These are phyloP conservation scores for Noctua janthina DNA, from an alignment of 2,888 invertebrate genomes.

Conservation along the genomic window DNA sequence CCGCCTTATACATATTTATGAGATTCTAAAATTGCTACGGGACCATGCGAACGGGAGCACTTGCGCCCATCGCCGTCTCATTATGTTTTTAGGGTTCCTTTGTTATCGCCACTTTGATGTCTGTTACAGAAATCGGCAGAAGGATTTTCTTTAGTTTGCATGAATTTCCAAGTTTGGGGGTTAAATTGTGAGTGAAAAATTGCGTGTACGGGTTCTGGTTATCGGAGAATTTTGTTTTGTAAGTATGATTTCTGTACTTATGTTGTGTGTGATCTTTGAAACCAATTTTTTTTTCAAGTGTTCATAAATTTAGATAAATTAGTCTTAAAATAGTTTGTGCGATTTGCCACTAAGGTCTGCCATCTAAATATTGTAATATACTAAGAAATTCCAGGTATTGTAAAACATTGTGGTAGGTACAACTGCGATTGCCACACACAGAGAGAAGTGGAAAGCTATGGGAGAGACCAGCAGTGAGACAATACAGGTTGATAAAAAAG, in stretches of 20 bases:
- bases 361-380: background rate
- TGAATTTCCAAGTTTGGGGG: conserved; percentile 74
- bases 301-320: background rate
- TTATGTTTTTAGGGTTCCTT: conserved; percentile 89
- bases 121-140: conserved; percentile 80
- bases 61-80: conserved; percentile 86
- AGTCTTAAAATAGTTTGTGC: background rate
- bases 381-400: background rate
- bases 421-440: background rate
- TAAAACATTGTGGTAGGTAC: background rate
- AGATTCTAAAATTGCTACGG: conserved; percentile 88
- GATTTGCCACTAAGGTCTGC: background rate
- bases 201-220: conserved; percentile 26
- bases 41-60: conserved; percentile 89
- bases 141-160: conserved; percentile 81
- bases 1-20: conserved; percentile 90
- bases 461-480: background rate
- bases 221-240: conserved; percentile 11
- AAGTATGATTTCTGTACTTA: background rate
- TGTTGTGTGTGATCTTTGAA: background rate
- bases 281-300: background rate
- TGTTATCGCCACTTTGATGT: conserved; percentile 89
- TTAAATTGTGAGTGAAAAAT: conserved; percentile 66
- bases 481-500: background rate
- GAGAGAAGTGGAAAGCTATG: background rate